Evolutionary conservation across 2,797 vertebrate species (phyloP).

Genomic region (Lutjanus argentimaculatus): DNA sequence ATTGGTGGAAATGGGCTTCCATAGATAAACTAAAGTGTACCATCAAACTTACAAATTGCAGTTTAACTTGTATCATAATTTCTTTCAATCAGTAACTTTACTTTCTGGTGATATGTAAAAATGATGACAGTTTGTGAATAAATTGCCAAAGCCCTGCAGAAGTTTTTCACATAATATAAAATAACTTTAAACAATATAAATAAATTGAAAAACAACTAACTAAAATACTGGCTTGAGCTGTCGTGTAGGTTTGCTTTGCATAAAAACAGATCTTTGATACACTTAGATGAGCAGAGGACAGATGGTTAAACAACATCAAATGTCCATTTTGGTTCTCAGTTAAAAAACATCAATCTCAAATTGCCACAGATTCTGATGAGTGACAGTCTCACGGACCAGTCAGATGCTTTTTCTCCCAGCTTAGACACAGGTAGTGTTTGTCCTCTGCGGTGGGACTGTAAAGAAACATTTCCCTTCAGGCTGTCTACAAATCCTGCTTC

Average conservation of each 20-base stretch:
- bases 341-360: too few relatives aligned
- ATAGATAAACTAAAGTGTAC: neutral
- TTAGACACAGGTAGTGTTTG: neutral
- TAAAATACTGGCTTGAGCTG: constrained; percentile 49
- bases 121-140: constrained; percentile 2
- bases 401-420: neutral
- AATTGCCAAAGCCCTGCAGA: constrained; percentile 41
- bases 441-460: neutral
- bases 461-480: neutral
- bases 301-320: neutral
- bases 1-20: too few relatives aligned
- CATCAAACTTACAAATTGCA: neutral
- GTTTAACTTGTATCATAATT: neutral
- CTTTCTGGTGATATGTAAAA: neutral
- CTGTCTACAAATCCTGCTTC: neutral
- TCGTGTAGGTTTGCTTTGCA: constrained; percentile 13
- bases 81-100: neutral
- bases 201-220: constrained; percentile 47
- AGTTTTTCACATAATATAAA: constrained; percentile 31
- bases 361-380: neutral
- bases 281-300: constrained; percentile 17
- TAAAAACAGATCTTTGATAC: constrained; percentile 23
- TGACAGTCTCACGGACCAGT: constrained; percentile 6
- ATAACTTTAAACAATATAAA: constrained; percentile 60
- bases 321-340: neutral